Conservation (phyloP, 2,797 vertebrate genomes). For the Megalops cyprinoides region DNA sequence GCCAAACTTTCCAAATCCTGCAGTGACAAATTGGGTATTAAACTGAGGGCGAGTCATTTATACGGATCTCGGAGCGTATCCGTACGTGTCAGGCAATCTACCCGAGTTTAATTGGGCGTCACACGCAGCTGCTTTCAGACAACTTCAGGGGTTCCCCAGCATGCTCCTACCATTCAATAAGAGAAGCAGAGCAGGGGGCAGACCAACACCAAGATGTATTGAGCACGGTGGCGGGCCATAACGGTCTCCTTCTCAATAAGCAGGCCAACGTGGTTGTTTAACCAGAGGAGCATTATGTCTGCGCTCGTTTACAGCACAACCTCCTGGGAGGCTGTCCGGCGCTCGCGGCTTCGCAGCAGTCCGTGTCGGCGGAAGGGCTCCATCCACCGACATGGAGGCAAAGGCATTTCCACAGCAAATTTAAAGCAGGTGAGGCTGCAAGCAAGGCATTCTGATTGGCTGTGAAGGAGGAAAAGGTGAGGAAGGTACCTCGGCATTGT, state of each 20-base stretch:
- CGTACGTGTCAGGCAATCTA: not conserved
- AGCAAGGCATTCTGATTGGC: no score
- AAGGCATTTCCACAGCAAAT: no score
- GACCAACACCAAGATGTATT: not conserved
- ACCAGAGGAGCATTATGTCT: not conserved
- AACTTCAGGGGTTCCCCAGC: slow-evolving; percentile 35
- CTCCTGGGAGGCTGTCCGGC: no score
- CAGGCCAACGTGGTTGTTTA: not conserved
- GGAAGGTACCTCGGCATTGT: slow-evolving; percentile 91
- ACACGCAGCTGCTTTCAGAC: slow-evolving; percentile 29
- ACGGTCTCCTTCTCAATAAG: not conserved
- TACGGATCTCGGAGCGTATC: slow-evolving; percentile 16
- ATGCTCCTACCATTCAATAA: not conserved
- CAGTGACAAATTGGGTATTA: slow-evolving; percentile 17
- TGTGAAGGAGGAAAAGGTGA: not conserved
- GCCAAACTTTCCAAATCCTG: not conserved
- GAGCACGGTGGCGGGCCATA: not conserved
- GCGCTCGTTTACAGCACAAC: not conserved
- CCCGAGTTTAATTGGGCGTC: slow-evolving; percentile 36
- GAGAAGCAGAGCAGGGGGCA: slow-evolving; percentile 4
- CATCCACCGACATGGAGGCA: no score
- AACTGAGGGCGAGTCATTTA: slow-evolving; percentile 39
- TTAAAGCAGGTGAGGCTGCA: no score
- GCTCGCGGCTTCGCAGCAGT: no score
- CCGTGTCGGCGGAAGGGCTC: no score